These are phyloP conservation scores for Whitmania pigra DNA, from an alignment of 1,140 invertebrate genomes.

Conservation along the genomic window DNA sequence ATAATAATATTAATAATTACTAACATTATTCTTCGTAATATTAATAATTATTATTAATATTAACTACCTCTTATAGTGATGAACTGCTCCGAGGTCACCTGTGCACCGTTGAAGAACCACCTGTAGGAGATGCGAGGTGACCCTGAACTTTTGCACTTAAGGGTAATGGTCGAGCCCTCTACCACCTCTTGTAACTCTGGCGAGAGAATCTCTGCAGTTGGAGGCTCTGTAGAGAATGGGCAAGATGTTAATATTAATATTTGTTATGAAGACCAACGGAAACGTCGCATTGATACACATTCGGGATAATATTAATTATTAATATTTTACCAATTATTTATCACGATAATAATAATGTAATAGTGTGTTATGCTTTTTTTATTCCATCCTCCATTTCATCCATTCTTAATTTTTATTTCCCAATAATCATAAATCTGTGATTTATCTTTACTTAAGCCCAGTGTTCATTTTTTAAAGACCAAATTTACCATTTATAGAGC, in stretches of 20 bases:
- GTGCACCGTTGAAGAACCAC: not conserved
- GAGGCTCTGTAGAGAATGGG: not conserved
- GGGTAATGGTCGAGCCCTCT: not conserved
- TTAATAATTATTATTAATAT: conserved; percentile 10
- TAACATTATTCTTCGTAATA: not conserved
- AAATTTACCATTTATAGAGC: not conserved
- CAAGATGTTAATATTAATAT: not conserved
- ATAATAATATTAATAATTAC: too few relatives aligned
- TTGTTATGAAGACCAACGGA: not conserved
- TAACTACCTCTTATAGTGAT: not conserved
- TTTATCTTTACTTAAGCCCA: not conserved
- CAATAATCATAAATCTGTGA: not conserved
- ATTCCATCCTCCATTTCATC: not conserved
- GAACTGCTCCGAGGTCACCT: not conserved
- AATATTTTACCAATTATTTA: not conserved
- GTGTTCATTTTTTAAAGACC: not conserved
- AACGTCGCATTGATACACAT: not conserved
- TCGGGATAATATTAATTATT: not conserved
- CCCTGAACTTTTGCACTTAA: conserved; percentile 2
- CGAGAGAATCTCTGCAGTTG: not conserved
- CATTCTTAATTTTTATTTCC: not conserved
- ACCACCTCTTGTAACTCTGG: not conserved
- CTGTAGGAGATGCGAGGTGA: not conserved
- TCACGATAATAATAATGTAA: too few relatives aligned
- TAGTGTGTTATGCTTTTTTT: too few relatives aligned